phyloP scores from a whole-genome alignment of 2,113 vertebrate genomes.

The Canis aureus region DNA sequence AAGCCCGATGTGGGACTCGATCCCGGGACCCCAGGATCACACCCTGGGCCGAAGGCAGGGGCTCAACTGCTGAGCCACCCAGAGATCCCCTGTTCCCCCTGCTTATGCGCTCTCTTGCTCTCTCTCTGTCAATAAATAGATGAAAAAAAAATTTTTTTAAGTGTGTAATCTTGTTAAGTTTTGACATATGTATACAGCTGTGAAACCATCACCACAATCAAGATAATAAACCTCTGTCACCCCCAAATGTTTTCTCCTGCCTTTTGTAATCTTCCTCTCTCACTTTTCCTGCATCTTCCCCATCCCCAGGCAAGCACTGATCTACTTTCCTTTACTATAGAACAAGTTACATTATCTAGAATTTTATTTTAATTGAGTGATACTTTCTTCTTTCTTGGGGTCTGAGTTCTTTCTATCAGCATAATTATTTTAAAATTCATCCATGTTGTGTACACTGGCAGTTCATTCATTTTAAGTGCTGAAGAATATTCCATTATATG shows the following conservation, averaged over 20 bases:
- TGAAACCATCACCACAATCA: conserved; percentile 13
- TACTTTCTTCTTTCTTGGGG: background rate
- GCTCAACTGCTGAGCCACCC: no score
- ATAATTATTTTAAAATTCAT: background rate
- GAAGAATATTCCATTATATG: background rate
- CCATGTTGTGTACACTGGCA: background rate
- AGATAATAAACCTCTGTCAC: conserved; percentile 17
- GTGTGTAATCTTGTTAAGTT: conserved; percentile 49
- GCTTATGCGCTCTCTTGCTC: no score
- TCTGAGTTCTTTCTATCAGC: background rate
- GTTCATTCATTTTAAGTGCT: background rate
- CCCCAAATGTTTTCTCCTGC: background rate
- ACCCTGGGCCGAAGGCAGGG: no score
- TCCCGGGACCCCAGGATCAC: no score
- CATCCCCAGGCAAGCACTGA: background rate
- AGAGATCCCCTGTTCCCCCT: no score
- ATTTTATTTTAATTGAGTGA: background rate
- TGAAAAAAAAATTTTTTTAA: no score
- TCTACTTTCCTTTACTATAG: background rate
- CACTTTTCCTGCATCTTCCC: background rate
- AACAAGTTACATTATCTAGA: conserved; percentile 33
- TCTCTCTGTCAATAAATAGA: no score
- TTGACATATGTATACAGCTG: conserved; percentile 61
- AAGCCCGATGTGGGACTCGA: no score
- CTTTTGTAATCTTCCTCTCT: background rate